Percentiles rank a stretch among this genome's conserved stretches.
Evolutionary conservation across 2,888 invertebrate genomes (phyloP).

Genomic region (Diaprepes abbreviatus): DNA sequence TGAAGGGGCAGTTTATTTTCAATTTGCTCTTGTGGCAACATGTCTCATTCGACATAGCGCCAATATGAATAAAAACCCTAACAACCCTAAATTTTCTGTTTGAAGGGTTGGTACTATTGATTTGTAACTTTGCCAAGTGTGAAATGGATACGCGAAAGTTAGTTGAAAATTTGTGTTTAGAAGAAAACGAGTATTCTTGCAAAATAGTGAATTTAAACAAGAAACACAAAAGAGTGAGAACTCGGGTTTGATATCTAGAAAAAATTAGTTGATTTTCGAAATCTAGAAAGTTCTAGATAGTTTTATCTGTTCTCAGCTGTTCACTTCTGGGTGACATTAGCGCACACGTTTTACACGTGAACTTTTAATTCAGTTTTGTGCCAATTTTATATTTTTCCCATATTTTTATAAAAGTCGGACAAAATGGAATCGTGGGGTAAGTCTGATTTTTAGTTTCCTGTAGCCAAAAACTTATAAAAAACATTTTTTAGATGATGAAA

Average conservation of each 20-base stretch:
- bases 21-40: no score
- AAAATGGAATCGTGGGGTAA: constrained; percentile 68
- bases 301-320: constrained; percentile 28
- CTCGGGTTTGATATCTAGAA: constrained; percentile 44
- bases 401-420: constrained; percentile 34
- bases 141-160: constrained; percentile 49
- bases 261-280: constrained; percentile 27
- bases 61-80: neutral
- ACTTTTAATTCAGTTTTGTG: constrained; percentile 43
- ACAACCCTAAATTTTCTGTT: neutral
- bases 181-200: constrained; percentile 21
- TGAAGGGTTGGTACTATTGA: constrained; percentile 35
- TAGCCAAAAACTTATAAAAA: constrained; percentile 1
- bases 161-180: constrained; percentile 36
- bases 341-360: constrained; percentile 49
- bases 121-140: constrained; percentile 49
- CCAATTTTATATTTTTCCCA: constrained; percentile 38
- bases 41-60: no score
- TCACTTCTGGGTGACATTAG: constrained; percentile 39
- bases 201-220: constrained; percentile 49
- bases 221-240: constrained; percentile 48
- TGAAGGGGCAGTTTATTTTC: no score
- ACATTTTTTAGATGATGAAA: constrained; percentile 76
- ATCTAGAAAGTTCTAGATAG: constrained; percentile 32
- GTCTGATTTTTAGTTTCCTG: constrained; percentile 15